Base-by-base conservation (phyloP, 1,140 invertebrate genomes). In the Trichomalopsis sarcophagae region DNA sequence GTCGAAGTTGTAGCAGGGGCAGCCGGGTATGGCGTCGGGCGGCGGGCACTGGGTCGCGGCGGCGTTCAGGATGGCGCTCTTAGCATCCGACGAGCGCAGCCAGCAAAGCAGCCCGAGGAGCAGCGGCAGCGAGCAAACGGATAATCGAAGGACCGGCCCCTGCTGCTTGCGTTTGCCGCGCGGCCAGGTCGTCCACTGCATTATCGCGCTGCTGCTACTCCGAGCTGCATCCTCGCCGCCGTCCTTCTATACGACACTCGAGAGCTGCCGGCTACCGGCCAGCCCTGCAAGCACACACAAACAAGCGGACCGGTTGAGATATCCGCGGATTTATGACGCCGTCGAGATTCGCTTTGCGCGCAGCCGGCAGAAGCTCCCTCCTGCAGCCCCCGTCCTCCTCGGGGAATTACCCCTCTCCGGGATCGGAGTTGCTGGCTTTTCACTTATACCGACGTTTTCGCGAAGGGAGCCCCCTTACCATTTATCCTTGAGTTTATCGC, bases 1-100 rank as follows among this genome's bases (percentile, higher is more conserved):
- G 91, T 97, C 97, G 90, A 98, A 97, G 92, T 97, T 97, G 93
- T 97, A 98, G 92, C 97, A 98, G 0, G 97, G 96, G 93, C 97
- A 98, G 36, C 90, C 91, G 21, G 90, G 91, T 78, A 92, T 91
- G 17, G 88, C 84, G 69, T 90, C 89, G 0, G 87, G 84, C 2
- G 90, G 88, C 36, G 91, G 92, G 83, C 92, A 93, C 84, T 93
- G 81, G 10, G 66, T 21, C 84, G 40, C 40, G 55, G 71, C 84
- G 92, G 81, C 9, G 27, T 21, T 85, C 33, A 50, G 47, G 69
- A 23, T 27, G 33, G n/a, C 4, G 36, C 30, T 33, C 27, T 71
- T 33, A 11, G n/a, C 27, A 2, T 13, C 27, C 68, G 30, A 30
- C 3, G 27, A 17, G n/a, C 21, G 68, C n/a, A 21, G 50, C 82